These are phyloP conservation scores for Bombyx huttoni DNA, from an alignment of 2,888 invertebrate genomes.

Conservation along the genomic window DNA sequence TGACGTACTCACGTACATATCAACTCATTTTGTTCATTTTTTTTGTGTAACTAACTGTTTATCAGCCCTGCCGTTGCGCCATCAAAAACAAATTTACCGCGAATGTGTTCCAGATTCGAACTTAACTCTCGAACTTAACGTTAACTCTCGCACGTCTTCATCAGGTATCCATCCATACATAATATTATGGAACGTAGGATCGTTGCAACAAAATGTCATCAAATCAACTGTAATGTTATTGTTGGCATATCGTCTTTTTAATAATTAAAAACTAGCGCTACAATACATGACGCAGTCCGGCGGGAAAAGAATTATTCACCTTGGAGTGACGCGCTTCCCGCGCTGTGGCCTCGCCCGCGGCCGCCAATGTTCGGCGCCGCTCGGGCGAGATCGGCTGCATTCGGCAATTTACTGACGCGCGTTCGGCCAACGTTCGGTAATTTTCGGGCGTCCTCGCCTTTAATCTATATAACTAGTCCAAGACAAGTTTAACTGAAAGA, in stretches of 20 bases:
- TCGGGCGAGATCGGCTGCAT: constrained; percentile 24
- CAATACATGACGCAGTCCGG: constrained; percentile 53
- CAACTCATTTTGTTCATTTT: not conserved
- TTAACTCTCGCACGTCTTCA: no score
- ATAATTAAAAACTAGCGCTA: constrained; percentile 28
- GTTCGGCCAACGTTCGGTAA: constrained; percentile 3
- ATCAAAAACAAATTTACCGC: not conserved
- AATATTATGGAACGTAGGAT: no score
- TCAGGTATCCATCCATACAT: no score
- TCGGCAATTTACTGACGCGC: constrained; percentile 10
- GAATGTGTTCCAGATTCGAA: not conserved
- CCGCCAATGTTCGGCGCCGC: constrained; percentile 42
- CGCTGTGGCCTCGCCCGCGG: constrained; percentile 59
- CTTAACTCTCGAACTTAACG: not conserved
- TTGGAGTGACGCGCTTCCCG: constrained; percentile 62
- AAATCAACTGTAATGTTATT: not conserved
- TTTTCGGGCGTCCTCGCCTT: constrained; percentile 29
- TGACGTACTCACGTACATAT: not conserved
- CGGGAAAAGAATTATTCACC: constrained; percentile 65
- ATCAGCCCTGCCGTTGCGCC: not conserved
- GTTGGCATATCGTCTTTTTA: constrained; percentile 18
- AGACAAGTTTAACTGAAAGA: not conserved
- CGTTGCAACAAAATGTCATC: not conserved
- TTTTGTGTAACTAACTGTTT: not conserved
- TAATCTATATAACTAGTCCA: constrained; percentile 7